Evolutionary conservation across 2,113 vertebrate species (phyloP), one percentile per base, ranked within the genome.

Genomic region (Ammodytes dubius): DNA sequence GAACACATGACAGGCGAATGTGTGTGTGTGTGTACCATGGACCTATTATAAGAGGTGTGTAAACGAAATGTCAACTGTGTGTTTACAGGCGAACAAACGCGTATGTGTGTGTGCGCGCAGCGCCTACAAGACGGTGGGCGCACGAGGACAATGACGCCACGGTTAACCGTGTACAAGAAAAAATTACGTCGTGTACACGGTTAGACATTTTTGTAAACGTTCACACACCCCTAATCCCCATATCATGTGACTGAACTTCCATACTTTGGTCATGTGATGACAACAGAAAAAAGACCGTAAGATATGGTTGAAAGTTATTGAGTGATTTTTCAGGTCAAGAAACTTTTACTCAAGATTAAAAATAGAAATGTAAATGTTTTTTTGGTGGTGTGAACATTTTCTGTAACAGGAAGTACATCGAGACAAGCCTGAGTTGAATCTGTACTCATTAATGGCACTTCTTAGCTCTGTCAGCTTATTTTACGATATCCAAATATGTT

Each of bases 401-500:
- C 13, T 19, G 14, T 40, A 3, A 56, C 13, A n/a, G 45, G 43
- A 40, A 47, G 69, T n/a, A 15, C 13, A 9, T 13, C 2, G 4
- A 45, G 42, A 39, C 39, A 40, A 63, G 17, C 11, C 8, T 43
- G 45, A 40, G 54, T 19, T 54, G 12, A 27, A 40, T 17, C 46
- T 52, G n/a, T 37, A 5, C 54, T 65, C 14, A 11, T 37, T 6
- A 35, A 13, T 42, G 42, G 11, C 39, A 12, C 17, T 7, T 46
- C 47, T 37, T 43, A 0, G 1, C 35, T 45, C 35, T 70, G 54
- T 66, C 57, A 19, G 19, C 42, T 19, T 35, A 66, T 67, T 81
- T 77, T 53, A 72, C 54, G 63, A 58, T 45, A 77, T 69, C 68
- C 46, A 65, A 40, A 35, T 49, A 69, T 37, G 35, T 49, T 60